Evolutionary conservation across 2,113 vertebrate genomes (phyloP).

Genomic region (Bubo scandiacus): DNA sequence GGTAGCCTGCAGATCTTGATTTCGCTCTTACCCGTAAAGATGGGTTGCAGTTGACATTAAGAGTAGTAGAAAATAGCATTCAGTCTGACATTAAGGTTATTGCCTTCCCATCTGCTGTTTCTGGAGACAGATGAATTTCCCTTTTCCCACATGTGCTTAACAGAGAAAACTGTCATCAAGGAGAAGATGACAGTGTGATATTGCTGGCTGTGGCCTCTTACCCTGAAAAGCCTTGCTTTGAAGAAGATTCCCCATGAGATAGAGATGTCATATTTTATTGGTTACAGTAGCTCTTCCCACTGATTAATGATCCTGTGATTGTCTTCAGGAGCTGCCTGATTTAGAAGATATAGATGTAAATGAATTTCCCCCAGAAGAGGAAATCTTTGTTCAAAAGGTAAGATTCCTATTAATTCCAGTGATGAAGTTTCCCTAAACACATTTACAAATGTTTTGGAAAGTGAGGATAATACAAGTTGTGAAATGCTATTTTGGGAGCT

Average conservation of each 20-base stretch:
- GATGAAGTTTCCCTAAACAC: not conserved
- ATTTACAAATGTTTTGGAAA: not conserved
- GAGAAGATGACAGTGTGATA: not conserved
- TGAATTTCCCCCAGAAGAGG: not conserved
- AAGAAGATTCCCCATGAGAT: not conserved
- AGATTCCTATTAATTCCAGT: not conserved
- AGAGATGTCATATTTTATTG: not conserved
- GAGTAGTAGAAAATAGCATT: not conserved
- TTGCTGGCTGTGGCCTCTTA: not conserved
- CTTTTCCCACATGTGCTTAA: not conserved
- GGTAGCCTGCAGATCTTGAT: not conserved
- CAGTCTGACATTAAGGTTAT: not conserved
- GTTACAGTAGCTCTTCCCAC: not conserved
- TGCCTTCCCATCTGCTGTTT: not conserved
- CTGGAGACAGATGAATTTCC: not conserved
- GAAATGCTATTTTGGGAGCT: not conserved
- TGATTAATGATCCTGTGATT: not conserved
- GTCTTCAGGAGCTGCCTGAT: slow-evolving; percentile 87
- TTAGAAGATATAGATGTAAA: slow-evolving; percentile 79
- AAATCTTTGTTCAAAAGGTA: slow-evolving; percentile 52
- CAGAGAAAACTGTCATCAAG: not conserved
- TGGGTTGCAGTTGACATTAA: not conserved
- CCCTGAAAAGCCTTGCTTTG: not conserved
- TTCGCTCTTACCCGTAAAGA: not conserved
- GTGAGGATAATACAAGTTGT: not conserved